Percentiles rank a stretch among this genome's conserved stretches.
Conservation (phyloP, 2,888 invertebrate species). For the Heliconius ismenius region DNA sequence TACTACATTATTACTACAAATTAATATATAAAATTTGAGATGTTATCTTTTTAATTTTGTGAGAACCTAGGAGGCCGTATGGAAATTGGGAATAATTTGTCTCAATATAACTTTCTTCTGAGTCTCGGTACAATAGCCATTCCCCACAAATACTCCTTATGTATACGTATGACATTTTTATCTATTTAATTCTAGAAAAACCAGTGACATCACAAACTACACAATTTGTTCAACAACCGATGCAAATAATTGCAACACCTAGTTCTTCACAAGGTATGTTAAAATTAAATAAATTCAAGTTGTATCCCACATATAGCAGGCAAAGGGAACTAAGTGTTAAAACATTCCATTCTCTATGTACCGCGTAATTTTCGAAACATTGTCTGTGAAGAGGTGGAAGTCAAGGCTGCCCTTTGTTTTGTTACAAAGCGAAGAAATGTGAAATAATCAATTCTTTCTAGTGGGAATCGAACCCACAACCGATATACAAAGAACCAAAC, state of each 20-base stretch:
- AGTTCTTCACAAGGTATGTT: constrained; percentile 69
- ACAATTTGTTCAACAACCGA: constrained; percentile 73
- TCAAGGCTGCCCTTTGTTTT: neutral
- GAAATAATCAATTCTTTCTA: too few species aligned
- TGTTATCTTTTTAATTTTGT: too few species aligned
- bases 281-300: neutral
- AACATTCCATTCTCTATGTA: neutral
- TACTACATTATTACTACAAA: too few species aligned
- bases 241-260: constrained; percentile 75
- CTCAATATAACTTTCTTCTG: too few species aligned
- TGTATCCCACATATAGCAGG: neutral
- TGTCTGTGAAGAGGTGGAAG: neutral
- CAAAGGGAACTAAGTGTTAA: neutral
- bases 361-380: neutral
- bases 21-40: too few species aligned
- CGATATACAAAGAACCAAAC: too few species aligned
- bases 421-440: too few species aligned
- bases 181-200: constrained; percentile 57
- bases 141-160: neutral
- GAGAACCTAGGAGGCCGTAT: too few species aligned
- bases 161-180: neutral
- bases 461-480: too few species aligned
- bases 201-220: constrained; percentile 61
- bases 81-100: too few species aligned
- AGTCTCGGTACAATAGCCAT: too few species aligned